Percentiles rank a stretch among this genome's conserved stretches.
phyloP scores from a whole-genome alignment of 1,140 invertebrate species.

The Oedothorax gibbosus region DNA sequence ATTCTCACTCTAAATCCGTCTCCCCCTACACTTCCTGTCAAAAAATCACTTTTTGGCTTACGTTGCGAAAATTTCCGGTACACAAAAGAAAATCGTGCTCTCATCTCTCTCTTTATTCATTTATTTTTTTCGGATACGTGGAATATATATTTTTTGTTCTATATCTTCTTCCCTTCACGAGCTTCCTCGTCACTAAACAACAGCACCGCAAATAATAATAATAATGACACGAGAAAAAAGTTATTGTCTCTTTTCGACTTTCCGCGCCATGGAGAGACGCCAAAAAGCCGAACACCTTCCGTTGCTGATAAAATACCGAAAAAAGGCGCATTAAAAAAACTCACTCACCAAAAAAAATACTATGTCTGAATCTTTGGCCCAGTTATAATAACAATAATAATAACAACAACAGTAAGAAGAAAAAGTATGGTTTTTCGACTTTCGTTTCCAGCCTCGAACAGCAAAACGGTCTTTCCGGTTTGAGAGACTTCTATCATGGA shows the following conservation, averaged over 20 bases:
- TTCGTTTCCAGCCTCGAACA: slow-evolving; percentile 1
- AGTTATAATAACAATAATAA: slow-evolving; percentile 43
- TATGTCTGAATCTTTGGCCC: slow-evolving; percentile 42
- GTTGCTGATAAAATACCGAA: slow-evolving; percentile 19
- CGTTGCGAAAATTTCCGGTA: slow-evolving; percentile 56
- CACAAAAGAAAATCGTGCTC: slow-evolving; percentile 47
- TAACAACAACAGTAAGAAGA: slow-evolving; percentile 10
- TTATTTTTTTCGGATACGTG: slow-evolving; percentile 32
- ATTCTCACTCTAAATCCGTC: slow-evolving; percentile 4
- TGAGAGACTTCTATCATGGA: neutral
- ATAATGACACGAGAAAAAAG: slow-evolving; percentile 1
- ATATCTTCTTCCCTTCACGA: neutral
- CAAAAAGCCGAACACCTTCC: slow-evolving; percentile 43
- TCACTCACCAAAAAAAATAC: slow-evolving; percentile 25
- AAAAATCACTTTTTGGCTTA: slow-evolving; percentile 55
- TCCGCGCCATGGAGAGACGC: slow-evolving; percentile 12
- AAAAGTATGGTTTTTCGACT: slow-evolving; percentile 32
- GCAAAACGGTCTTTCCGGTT: slow-evolving; percentile 38
- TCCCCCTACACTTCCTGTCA: slow-evolving; percentile 16
- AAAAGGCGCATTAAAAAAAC: slow-evolving; percentile 6
- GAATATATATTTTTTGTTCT: neutral
- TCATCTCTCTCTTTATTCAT: slow-evolving; percentile 32
- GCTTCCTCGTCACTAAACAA: neutral
- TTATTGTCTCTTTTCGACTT: slow-evolving; percentile 12
- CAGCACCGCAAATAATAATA: neutral